Conservation (phyloP, 2,113 vertebrate species). For the Phainopepla nitens region DNA sequence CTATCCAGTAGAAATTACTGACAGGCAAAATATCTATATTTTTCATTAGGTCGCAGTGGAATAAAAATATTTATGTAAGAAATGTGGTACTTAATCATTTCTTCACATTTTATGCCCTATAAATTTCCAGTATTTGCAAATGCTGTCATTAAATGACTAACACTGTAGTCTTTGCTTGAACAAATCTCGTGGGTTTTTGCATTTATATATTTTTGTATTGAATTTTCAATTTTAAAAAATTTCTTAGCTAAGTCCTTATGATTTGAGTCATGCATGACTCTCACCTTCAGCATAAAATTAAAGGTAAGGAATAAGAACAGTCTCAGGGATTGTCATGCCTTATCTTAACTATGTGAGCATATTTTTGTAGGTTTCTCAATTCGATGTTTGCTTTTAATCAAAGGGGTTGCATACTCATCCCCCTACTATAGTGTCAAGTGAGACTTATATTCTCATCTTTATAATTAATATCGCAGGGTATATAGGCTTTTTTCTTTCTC, state of each 20-base stretch:
- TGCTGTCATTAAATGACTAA: background rate
- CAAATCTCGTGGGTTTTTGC: background rate
- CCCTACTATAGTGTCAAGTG: background rate
- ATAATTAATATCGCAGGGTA: background rate
- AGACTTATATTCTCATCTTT: background rate
- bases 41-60: background rate
- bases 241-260: background rate
- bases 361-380: background rate
- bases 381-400: background rate
- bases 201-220: background rate
- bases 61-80: background rate
- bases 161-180: background rate
- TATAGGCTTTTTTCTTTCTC: background rate
- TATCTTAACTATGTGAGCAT: background rate
- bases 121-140: background rate
- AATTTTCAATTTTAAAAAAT: background rate
- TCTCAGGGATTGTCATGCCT: background rate
- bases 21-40: background rate
- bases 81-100: background rate
- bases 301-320: background rate
- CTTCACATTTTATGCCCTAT: background rate
- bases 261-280: background rate
- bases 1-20: background rate
- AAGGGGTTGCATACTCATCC: background rate
- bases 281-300: background rate